A percentile compares a stretch with the other conserved stretches of the same genome.
phyloP scores from a whole-genome alignment of 2,113 vertebrate genomes.

The Coreoperca whiteheadi region DNA sequence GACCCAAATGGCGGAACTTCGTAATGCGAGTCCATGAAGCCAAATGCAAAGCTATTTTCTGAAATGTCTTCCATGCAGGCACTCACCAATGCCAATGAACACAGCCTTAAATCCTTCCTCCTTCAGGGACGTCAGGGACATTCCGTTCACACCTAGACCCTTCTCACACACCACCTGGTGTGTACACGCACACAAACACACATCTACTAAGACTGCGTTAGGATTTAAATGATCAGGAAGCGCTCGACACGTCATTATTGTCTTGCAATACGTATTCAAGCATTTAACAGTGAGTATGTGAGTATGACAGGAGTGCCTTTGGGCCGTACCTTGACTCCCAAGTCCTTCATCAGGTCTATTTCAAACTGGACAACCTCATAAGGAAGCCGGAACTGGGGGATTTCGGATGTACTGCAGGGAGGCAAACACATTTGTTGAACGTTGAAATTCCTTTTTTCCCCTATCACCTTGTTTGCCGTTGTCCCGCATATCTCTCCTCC shows the following conservation, averaged over 20 bases:
- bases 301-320: not conserved
- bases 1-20: not conserved
- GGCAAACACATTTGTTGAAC: not conserved
- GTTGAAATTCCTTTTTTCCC: not conserved
- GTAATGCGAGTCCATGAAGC: too few species aligned
- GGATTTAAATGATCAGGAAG: not conserved
- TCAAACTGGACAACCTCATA: constrained; percentile 92
- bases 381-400: constrained; percentile 92
- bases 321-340: constrained; percentile 85
- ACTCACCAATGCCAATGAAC: constrained; percentile 95
- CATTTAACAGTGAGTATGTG: not conserved
- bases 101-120: constrained; percentile 87
- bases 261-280: not conserved
- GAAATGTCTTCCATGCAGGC: not conserved
- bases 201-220: not conserved
- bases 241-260: not conserved
- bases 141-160: constrained; percentile 85
- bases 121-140: constrained; percentile 88
- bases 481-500: not conserved
- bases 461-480: not conserved
- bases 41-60: not conserved
- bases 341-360: constrained; percentile 91
- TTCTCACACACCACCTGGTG: constrained; percentile 87
- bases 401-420: constrained; percentile 87
- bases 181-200: not conserved